Conservation (phyloP, 2,113 vertebrate species). For the Manacus vitellinus region DNA sequence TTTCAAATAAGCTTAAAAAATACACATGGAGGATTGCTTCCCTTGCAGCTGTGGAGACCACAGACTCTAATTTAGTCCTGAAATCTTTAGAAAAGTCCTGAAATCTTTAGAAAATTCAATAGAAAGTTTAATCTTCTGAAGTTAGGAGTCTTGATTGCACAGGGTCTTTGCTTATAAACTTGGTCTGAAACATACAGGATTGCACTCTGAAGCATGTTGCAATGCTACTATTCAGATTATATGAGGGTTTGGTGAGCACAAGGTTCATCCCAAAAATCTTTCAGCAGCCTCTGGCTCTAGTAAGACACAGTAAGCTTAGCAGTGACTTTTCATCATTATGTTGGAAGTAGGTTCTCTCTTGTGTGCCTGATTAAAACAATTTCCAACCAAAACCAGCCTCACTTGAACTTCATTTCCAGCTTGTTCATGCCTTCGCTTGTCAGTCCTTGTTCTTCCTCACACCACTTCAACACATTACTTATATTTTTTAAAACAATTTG, state of each 20-base stretch:
- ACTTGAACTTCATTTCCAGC: not conserved
- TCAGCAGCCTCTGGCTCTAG: not conserved
- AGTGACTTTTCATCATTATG: not conserved
- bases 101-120: not conserved
- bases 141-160: not conserved
- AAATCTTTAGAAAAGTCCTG: not conserved
- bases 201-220: not conserved
- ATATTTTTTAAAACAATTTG: not conserved
- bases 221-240: not conserved
- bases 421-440: not conserved
- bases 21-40: rapidly evolving
- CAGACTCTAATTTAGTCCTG: not conserved
- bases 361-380: not conserved
- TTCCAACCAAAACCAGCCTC: not conserved
- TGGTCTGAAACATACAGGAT: not conserved
- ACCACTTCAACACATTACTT: not conserved
- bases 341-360: not conserved
- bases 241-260: not conserved
- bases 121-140: not conserved
- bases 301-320: not conserved
- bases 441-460: not conserved
- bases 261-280: not conserved
- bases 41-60: not conserved
- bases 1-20: not conserved
- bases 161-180: not conserved